These are phyloP conservation scores for Poeciliopsis paucimaculata DNA, from an alignment of 2,797 vertebrate genomes.

Conservation along the genomic window DNA sequence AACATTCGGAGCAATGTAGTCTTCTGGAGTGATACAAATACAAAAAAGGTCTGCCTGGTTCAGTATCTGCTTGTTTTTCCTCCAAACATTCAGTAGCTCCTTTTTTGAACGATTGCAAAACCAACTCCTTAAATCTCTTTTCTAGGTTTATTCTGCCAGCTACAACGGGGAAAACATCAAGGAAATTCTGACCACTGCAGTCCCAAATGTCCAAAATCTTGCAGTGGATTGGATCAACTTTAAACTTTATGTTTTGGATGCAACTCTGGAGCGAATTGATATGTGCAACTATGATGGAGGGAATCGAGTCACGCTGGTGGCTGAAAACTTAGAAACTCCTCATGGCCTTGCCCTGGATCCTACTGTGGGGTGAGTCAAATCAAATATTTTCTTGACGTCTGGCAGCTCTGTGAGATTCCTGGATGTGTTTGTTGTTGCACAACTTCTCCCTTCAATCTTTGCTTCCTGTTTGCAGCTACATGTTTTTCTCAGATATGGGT, in stretches of 20 bases:
- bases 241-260: slow-evolving; percentile 81
- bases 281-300: slow-evolving; percentile 74
- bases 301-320: slow-evolving; percentile 77
- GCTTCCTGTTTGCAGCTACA: slow-evolving; percentile 69
- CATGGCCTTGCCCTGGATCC: slow-evolving; percentile 79
- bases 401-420: neutral
- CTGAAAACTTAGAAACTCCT: slow-evolving; percentile 76
- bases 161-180: slow-evolving; percentile 71
- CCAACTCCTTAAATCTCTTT: neutral
- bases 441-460: neutral
- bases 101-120: neutral
- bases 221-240: slow-evolving; percentile 83
- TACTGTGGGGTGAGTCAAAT: slow-evolving; percentile 72
- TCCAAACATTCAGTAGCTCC: neutral
- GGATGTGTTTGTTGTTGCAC: neutral
- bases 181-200: slow-evolving; percentile 71
- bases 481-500: slow-evolving; percentile 82
- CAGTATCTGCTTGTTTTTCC: neutral
- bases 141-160: slow-evolving; percentile 76
- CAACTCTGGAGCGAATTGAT: slow-evolving; percentile 77
- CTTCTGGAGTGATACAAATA: slow-evolving; percentile 80
- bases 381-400: neutral
- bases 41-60: slow-evolving; percentile 69
- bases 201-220: slow-evolving; percentile 75
- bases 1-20: slow-evolving; percentile 63